Evolutionary conservation across 2,888 invertebrate genomes (phyloP), one percentile per base, ranked within the genome.

Genomic region (Tenodera sinensis): DNA sequence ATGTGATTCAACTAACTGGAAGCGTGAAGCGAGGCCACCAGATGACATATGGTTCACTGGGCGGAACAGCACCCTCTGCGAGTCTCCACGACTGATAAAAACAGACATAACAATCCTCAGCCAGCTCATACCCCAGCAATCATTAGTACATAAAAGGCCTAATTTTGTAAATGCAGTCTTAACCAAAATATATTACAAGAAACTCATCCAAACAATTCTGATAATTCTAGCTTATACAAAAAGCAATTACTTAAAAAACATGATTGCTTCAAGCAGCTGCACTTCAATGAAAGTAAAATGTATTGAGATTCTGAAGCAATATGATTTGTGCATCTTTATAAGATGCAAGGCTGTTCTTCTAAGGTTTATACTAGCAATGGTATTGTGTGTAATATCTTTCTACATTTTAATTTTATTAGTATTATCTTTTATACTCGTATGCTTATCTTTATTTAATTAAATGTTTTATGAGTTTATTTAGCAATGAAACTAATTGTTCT

Each of bases 61-160:
- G 93, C 95, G 95, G 94, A 96, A 96, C 93, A 96, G 95, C 92
- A 96, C 96, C 92, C 96, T 95, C 93, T 96, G 96, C 90, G 95
- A 95, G 93, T 96, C 96, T 92, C 95, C 95, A 92, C 96, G 96
- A 94, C 96, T 96, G 94, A 92, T 94, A 94, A 93, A 93, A 92
- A 88, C 87, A 87, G 87, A 87, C 87, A 87, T 83, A 87, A 87
- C 87, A 87, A 83, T 87, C 86, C 86, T 86, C 86, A 86, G 81
- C 81, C 86, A 86, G 86, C 86, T 81, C 86, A 86, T 71, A 71
- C 54, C 54, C 54, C 54, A 71, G 54, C 54, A 71, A 71, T 71
- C 54, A 71, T 71, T 71, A 20, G 54, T 71, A 71, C 54, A 71
- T 71, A 71, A 71, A 71, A 71, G 54, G 54, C 15, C 54, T 71